Evolutionary conservation across 2,113 vertebrate species (phyloP).

Genomic region (Cathartes aura): DNA sequence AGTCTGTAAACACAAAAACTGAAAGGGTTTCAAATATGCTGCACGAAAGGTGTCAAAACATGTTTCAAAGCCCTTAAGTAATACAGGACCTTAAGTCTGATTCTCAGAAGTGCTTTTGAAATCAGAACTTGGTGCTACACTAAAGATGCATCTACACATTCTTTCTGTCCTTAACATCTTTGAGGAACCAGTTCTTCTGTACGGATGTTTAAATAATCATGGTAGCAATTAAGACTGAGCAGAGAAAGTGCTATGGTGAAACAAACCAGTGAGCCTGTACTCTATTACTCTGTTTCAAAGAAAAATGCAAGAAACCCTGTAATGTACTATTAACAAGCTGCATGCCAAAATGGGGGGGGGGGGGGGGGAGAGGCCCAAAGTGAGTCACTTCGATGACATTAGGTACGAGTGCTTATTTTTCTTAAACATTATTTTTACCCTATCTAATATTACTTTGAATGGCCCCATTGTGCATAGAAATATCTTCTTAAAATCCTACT

Average conservation of each 20-base stretch:
- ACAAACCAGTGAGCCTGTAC: constrained; percentile 3
- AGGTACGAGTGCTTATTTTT: neutral
- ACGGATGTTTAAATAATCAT: constrained; percentile 37
- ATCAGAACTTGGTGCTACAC: neutral
- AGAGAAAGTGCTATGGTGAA: neutral
- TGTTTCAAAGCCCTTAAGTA: constrained; percentile 22
- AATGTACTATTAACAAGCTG: neutral
- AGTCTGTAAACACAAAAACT: neutral
- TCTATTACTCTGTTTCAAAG: neutral
- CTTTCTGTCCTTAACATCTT: neutral
- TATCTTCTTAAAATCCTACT: neutral
- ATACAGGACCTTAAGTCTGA: neutral
- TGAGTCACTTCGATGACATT: neutral
- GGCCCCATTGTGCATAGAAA: neutral
- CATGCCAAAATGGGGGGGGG: neutral
- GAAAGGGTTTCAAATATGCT: constrained; percentile 20
- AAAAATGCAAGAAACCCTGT: constrained; percentile 2
- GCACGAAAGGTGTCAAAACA: neutral
- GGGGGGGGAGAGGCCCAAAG: neutral
- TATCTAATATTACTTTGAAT: neutral
- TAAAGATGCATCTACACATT: neutral
- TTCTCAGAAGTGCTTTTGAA: constrained; percentile 11
- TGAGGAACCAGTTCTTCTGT: neutral
- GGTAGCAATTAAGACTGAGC: neutral
- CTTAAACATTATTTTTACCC: neutral